Evolutionary conservation across 1,140 invertebrate species (phyloP).

Genomic region (Cyclargus thomasi): DNA sequence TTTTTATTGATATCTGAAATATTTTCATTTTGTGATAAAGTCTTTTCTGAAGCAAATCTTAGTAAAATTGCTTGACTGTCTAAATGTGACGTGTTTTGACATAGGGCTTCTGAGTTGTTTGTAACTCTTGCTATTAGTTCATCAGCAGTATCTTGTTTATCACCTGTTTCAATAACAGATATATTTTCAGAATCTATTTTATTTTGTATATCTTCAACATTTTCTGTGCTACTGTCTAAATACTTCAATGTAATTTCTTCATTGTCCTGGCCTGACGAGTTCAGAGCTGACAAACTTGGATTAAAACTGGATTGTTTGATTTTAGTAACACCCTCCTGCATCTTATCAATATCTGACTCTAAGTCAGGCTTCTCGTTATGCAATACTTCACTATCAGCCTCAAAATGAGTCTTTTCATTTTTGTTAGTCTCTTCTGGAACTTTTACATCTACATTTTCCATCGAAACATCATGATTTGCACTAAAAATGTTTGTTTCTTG

Average conservation of each 20-base stretch:
- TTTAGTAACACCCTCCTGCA: not conserved
- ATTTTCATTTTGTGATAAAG: constrained; percentile 14
- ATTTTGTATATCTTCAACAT: not conserved
- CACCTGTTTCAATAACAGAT: not conserved
- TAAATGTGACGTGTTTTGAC: not conserved
- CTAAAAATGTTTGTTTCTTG: constrained; percentile 12
- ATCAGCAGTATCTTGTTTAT: not conserved
- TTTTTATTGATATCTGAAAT: not conserved
- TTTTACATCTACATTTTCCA: not conserved
- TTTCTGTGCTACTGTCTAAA: not conserved
- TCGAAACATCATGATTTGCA: not conserved
- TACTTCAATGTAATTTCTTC: not conserved
- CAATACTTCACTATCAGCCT: not conserved
- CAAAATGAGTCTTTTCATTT: not conserved
- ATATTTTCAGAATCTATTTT: not conserved
- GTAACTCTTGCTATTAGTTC: constrained; percentile 12
- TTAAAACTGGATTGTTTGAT: not conserved
- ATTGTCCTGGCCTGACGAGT: not conserved
- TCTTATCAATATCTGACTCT: not conserved
- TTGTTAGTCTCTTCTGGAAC: not conserved
- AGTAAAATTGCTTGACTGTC: constrained; percentile 42
- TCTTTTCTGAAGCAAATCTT: constrained; percentile 46
- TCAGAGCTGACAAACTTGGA: not conserved
- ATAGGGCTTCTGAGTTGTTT: not conserved
- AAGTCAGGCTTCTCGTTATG: too few species aligned